A percentile compares a stretch with the other conserved stretches of the same genome.
These are phyloP conservation scores for Enteromius afrohamiltoni DNA, from an alignment of 2,797 vertebrate genomes.

Conservation along the genomic window DNA sequence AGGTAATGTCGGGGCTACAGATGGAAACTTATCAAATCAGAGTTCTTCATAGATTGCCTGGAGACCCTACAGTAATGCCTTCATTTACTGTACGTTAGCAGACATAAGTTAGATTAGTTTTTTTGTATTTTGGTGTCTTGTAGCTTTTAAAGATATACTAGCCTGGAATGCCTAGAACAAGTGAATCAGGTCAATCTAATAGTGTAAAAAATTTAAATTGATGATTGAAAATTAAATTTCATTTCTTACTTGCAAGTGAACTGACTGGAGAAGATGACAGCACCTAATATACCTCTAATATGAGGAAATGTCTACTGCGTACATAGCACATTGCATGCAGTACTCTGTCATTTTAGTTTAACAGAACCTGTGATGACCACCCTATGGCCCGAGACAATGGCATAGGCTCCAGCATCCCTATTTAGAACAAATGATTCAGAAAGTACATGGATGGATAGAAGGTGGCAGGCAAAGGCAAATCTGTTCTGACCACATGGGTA, in stretches of 20 bases:
- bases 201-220: neutral
- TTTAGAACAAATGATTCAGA: neutral
- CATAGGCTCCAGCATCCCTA: neutral
- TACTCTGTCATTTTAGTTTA: constrained; percentile 35
- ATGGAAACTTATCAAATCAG: neutral
- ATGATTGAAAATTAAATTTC: constrained; percentile 2
- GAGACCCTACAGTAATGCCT: neutral
- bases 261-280: constrained; percentile 25
- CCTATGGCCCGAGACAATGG: neutral
- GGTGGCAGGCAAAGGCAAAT: neutral
- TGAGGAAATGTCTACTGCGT: constrained; percentile 1
- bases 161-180: neutral
- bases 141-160: neutral
- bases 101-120: neutral
- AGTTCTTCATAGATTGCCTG: neutral
- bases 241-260: constrained; percentile 20
- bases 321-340: constrained; percentile 22
- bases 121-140: neutral
- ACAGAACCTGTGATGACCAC: constrained; percentile 8
- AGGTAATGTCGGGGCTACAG: neutral
- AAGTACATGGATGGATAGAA: neutral
- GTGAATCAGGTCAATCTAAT: neutral
- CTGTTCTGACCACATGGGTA: constrained; percentile 49
- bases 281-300: constrained; percentile 33
- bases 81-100: neutral